Evolutionary conservation across 2,113 vertebrate species (phyloP).

Genomic region (Lucifuga dentata): DNA sequence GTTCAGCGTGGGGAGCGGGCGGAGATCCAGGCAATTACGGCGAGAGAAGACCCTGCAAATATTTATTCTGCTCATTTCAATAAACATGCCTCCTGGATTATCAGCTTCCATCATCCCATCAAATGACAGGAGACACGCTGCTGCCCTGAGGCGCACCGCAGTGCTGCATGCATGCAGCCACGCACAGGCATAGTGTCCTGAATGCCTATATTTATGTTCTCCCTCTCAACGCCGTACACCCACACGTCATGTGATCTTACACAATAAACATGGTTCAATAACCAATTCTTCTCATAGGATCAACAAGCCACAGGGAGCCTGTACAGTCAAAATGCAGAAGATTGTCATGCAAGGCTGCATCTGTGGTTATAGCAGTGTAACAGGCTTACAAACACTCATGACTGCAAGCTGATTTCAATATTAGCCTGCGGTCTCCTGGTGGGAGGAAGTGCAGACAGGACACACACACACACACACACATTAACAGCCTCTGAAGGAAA

Average conservation of each 20-base stretch:
- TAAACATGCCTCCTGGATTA: neutral
- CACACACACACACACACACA: too few species aligned
- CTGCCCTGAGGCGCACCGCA: neutral
- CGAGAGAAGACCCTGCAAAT: conserved; percentile 23
- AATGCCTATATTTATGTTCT: conserved; percentile 13
- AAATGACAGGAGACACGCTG: conserved; percentile 19
- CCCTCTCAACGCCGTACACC: too few species aligned
- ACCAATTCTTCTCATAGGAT: neutral
- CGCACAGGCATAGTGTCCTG: neutral
- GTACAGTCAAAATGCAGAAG: too few species aligned
- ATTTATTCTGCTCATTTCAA: conserved; percentile 16
- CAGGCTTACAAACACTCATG: neutral
- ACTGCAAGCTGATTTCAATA: neutral
- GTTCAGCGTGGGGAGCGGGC: neutral
- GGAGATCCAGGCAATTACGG: neutral
- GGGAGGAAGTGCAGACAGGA: conserved; percentile 28
- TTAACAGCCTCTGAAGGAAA: too few species aligned
- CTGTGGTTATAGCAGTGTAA: neutral
- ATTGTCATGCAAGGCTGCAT: neutral
- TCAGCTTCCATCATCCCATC: conserved; percentile 13
- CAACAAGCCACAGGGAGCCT: too few species aligned
- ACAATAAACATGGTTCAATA: neutral
- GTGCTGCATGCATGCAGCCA: conserved; percentile 2
- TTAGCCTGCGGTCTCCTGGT: conserved; percentile 23
- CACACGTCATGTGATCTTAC: neutral